Evolutionary conservation across 2,888 invertebrate species (phyloP).

Genomic region (Philereme transversata): DNA sequence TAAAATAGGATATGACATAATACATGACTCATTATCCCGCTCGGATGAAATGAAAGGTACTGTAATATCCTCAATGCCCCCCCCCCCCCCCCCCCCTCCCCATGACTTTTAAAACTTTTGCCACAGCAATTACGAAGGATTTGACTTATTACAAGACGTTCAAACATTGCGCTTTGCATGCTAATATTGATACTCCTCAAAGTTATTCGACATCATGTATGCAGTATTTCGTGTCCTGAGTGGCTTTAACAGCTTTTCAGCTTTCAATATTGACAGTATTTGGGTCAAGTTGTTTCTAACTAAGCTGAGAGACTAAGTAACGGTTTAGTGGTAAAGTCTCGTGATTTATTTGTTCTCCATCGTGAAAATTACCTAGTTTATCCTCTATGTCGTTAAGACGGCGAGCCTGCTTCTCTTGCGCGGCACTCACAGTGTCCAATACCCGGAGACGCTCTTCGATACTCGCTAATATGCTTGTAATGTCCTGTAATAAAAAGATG

Average conservation of each 20-base stretch:
- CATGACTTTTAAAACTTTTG: constrained; percentile 35
- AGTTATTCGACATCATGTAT: constrained; percentile 13
- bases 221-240: constrained; percentile 20
- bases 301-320: constrained; percentile 32
- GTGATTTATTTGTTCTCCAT: constrained; percentile 39
- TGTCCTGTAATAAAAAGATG: constrained; percentile 59
- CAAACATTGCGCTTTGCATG: constrained; percentile 33
- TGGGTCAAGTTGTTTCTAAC: constrained; percentile 35
- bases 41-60: constrained; percentile 41
- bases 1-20: constrained; percentile 80
- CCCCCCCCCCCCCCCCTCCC: too few relatives aligned
- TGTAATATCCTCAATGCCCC: constrained; percentile 23
- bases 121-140: constrained; percentile 29
- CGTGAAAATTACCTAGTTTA: constrained; percentile 66
- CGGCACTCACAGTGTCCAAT: constrained; percentile 69
- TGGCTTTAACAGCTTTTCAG: constrained; percentile 22
- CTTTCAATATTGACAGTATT: constrained; percentile 35
- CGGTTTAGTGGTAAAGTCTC: constrained; percentile 31
- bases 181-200: constrained; percentile 23
- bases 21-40: constrained; percentile 54
- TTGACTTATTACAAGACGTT: constrained; percentile 31
- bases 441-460: constrained; percentile 74
- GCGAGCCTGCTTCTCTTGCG: constrained; percentile 71
- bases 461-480: constrained; percentile 62
- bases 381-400: constrained; percentile 77